Evolutionary conservation across 92 coral and sea anemone species (phyloP).

Genomic region (Zoanthus sansibaricus): DNA sequence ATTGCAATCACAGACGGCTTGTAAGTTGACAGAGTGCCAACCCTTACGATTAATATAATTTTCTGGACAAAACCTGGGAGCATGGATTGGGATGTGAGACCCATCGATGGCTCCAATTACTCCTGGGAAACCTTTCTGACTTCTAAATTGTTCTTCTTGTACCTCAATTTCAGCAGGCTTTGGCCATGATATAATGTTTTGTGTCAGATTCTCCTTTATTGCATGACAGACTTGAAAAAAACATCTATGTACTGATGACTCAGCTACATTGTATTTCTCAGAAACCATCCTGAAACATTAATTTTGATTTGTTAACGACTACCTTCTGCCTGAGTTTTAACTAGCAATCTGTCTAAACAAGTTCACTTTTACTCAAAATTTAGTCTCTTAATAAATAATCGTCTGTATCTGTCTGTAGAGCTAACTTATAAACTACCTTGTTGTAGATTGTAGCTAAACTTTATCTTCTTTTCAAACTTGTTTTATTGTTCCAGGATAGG

Average conservation of each 20-base stretch:
- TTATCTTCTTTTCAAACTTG: no score
- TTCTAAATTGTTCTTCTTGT: conserved; percentile 15
- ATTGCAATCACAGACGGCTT: conserved; percentile 44
- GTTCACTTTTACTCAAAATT: conserved; percentile 17
- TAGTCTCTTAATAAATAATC: neutral
- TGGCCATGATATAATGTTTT: conserved; percentile 41
- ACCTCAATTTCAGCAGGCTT: conserved; percentile 14
- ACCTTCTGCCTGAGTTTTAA: neutral
- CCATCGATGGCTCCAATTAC: conserved; percentile 42
- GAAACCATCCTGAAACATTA: conserved; percentile 37
- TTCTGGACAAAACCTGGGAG: conserved; percentile 29
- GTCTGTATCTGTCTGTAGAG: neutral
- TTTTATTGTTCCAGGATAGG: neutral
- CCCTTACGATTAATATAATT: conserved; percentile 46
- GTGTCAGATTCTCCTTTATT: conserved; percentile 38
- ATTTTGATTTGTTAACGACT: neutral
- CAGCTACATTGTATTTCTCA: conserved; percentile 41
- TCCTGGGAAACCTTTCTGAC: conserved; percentile 31
- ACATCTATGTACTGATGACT: conserved; percentile 51
- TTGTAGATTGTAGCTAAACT: neutral
- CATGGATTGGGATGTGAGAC: conserved; percentile 33
- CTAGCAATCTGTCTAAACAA: conserved; percentile 1
- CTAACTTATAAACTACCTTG: neutral
- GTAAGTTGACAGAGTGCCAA: conserved; percentile 38
- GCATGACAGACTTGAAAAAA: conserved; percentile 41